Evolutionary conservation across 2,797 vertebrate genomes (phyloP), one percentile per base, ranked within the genome.

Genomic region (Cetoscarus ocellatus): DNA sequence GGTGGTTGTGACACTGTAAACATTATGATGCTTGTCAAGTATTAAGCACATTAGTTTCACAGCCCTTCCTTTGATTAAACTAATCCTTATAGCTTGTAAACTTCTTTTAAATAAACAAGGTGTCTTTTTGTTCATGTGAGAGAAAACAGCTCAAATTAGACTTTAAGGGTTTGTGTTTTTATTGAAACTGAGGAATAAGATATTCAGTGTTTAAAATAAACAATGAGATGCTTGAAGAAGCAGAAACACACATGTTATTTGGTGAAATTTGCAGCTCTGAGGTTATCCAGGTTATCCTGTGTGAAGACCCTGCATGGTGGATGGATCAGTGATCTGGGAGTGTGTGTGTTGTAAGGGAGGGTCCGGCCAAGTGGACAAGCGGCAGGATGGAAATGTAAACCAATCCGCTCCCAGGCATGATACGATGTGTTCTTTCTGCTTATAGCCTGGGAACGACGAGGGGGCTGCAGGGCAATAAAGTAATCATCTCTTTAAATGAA

Each of bases 401-500:
- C 42, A 79, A 83, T 87, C 76, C 74, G 80, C 75, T 74, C 65
- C 47, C 45, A 66, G 75, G 85, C 66, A 79, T 58, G 61, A 90
- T 82, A 86, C 48, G 62, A 67, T 36, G 49, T 77, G 72, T 79
- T 34, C 70, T 54, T 64, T 85, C 71, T 86, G 50, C 79, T 87
- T 79, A 84, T 77, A 87, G 85, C 83, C 85, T 86, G 84, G 86
- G 88, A 84, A 87, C 12, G 58, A 75, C 0, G 18, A 75, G 51
- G 38, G 48, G 52, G 51, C 68, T 57, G 57, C 18, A 56, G 39
- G 45, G 68, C 81, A 70, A 88, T 86, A 88, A 91, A 92, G 87
- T 76, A 88, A 85, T 91, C 81, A 82, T 88, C 80, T 83, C 75
- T 39, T 39, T 59, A 92, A 87, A 86, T 79, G 86, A 89, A 91